Evolutionary conservation across 2,113 vertebrate genomes (phyloP).

Genomic region (Shinisaurus crocodilurus): DNA sequence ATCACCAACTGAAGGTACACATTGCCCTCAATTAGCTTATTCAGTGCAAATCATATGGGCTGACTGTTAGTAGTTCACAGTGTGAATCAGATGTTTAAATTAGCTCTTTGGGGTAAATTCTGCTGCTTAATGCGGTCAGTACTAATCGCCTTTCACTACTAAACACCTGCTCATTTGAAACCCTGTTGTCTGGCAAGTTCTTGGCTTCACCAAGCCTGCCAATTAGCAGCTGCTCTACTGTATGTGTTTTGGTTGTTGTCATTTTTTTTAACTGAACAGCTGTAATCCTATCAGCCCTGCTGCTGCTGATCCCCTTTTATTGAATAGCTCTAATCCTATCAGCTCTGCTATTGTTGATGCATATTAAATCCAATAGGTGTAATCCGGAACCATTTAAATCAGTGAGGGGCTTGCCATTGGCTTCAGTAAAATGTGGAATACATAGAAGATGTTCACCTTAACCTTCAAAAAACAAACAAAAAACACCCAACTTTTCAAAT

Average conservation of each 20-base stretch:
- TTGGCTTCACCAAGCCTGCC: constrained; percentile 1
- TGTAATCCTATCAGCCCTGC: constrained; percentile 12
- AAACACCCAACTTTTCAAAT: background rate
- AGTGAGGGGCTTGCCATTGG: background rate
- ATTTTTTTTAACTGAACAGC: background rate
- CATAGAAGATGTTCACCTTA: background rate
- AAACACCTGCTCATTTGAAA: constrained; percentile 32
- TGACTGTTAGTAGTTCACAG: constrained; percentile 12
- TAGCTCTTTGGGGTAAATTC: constrained; percentile 17
- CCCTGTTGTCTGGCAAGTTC: constrained; percentile 6
- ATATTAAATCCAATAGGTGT: constrained; percentile 21
- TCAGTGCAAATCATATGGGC: background rate
- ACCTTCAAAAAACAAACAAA: background rate
- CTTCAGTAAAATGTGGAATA: background rate
- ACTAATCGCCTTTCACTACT: constrained; percentile 10
- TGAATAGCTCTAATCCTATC: constrained; percentile 16
- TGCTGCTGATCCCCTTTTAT: constrained; percentile 8
- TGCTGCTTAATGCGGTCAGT: constrained; percentile 2
- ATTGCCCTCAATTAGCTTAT: constrained; percentile 2
- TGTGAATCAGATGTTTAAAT: constrained; percentile 19
- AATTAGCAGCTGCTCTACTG: background rate
- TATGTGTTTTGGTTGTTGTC: background rate
- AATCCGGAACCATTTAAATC: constrained; percentile 3
- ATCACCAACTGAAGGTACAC: background rate
- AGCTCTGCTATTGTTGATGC: constrained; percentile 18